Conservation (phyloP, 2,113 vertebrate genomes). For the Ailuropoda melanoleuca region DNA sequence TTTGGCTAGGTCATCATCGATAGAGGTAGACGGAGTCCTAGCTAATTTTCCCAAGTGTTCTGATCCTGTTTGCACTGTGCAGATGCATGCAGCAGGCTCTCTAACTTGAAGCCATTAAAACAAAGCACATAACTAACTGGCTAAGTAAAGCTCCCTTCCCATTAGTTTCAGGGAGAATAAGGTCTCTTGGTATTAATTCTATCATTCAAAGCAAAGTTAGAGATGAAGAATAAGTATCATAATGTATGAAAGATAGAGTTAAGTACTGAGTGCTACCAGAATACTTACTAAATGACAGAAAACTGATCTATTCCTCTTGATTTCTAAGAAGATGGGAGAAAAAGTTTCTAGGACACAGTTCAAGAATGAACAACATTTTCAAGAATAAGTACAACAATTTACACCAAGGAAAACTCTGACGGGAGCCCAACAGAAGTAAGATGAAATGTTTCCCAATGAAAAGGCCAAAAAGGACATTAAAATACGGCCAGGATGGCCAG, state of each 20-base stretch:
- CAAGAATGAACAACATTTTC: background rate
- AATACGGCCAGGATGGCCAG: accelerated
- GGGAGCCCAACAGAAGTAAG: background rate
- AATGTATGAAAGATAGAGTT: accelerated
- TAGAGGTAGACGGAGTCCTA: background rate
- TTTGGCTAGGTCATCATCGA: too few species aligned
- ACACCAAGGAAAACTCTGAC: background rate
- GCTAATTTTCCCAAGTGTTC: background rate
- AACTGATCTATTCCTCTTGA: background rate
- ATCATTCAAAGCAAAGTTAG: background rate
- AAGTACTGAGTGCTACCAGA: background rate
- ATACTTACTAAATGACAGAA: background rate
- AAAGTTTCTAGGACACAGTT: background rate
- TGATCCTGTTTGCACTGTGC: accelerated
- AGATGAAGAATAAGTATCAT: background rate
- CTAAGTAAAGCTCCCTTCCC: background rate
- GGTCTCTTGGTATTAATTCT: background rate
- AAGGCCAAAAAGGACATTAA: background rate
- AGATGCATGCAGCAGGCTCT: background rate
- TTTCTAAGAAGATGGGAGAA: background rate
- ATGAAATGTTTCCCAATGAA: background rate
- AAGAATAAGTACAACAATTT: background rate
- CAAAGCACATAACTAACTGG: background rate
- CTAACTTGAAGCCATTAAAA: background rate
- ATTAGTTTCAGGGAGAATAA: background rate